Evolutionary conservation across 2,888 invertebrate genomes (phyloP).

Genomic region (Drosophila prolongata): DNA sequence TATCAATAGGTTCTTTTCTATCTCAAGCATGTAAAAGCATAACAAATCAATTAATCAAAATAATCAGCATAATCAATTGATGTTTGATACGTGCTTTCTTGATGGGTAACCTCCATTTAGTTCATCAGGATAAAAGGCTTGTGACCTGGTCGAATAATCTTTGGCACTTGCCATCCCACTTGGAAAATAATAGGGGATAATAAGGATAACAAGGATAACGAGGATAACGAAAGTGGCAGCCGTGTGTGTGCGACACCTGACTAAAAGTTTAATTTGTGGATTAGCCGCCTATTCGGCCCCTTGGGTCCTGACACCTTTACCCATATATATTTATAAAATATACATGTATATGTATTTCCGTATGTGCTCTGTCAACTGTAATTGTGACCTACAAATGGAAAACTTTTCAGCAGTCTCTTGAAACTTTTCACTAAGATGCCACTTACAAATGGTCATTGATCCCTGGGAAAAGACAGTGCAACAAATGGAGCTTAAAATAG

Average conservation of each 20-base stretch:
- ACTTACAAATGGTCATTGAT: constrained; percentile 25
- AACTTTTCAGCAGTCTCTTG: constrained; percentile 16
- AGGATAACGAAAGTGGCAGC: neutral
- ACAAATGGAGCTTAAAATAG: neutral
- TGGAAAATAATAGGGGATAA: constrained; percentile 3
- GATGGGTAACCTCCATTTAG: neutral
- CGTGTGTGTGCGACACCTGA: constrained; percentile 2
- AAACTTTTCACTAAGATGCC: constrained; percentile 18
- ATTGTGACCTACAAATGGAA: constrained; percentile 27
- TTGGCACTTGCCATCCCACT: constrained; percentile 13
- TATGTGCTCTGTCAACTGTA: constrained; percentile 25
- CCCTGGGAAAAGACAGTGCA: constrained; percentile 6
- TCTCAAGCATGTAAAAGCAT: too few relatives aligned
- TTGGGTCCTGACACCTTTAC: neutral
- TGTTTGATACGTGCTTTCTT: neutral
- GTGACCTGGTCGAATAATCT: constrained; percentile 28
- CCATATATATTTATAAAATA: neutral
- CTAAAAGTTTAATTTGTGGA: constrained; percentile 39
- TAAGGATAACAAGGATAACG: constrained; percentile 12
- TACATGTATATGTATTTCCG: neutral
- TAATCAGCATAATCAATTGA: neutral
- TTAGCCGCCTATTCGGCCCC: constrained; percentile 19
- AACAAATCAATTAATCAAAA: neutral
- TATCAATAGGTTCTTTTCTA: too few relatives aligned
- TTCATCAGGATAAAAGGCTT: constrained; percentile 6